These are phyloP conservation scores for Apocheima hispidaria DNA, from an alignment of 2,888 invertebrate species.

Conservation along the genomic window DNA sequence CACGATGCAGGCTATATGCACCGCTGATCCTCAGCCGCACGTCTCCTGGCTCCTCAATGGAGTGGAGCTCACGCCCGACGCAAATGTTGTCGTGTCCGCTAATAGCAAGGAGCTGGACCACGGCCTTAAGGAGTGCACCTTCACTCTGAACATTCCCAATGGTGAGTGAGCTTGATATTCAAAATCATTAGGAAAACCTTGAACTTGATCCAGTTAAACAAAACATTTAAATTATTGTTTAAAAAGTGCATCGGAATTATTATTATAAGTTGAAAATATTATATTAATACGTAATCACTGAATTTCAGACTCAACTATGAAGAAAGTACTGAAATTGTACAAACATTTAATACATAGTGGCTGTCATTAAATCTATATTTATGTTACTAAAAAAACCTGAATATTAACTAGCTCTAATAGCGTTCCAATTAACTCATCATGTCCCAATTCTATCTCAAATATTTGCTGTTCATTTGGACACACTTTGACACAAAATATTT, in stretches of 20 bases:
- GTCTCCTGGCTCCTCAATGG: conserved; percentile 94
- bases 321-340: no score
- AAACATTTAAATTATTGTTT: no score
- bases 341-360: no score
- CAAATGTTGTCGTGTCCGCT: conserved; percentile 87
- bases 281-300: no score
- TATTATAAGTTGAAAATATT: no score
- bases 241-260: no score
- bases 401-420: no score
- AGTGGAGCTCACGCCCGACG: conserved; percentile 87
- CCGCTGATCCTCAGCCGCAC: conserved; percentile 96
- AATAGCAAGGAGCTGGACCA: conserved; percentile 90
- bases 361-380: no score
- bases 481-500: no score
- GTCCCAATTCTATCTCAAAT: not conserved
- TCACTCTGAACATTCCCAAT: conserved; percentile 91
- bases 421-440: no score
- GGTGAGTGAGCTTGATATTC: conserved; percentile 57
- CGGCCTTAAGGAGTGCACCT: conserved; percentile 92
- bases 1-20: conserved; percentile 90
- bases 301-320: no score
- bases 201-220: not conserved
- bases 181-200: not conserved
- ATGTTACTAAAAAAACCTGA: no score
- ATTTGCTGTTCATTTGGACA: not conserved